Evolutionary conservation across 2,797 vertebrate species (phyloP).

Genomic region (Dallia pectoralis): DNA sequence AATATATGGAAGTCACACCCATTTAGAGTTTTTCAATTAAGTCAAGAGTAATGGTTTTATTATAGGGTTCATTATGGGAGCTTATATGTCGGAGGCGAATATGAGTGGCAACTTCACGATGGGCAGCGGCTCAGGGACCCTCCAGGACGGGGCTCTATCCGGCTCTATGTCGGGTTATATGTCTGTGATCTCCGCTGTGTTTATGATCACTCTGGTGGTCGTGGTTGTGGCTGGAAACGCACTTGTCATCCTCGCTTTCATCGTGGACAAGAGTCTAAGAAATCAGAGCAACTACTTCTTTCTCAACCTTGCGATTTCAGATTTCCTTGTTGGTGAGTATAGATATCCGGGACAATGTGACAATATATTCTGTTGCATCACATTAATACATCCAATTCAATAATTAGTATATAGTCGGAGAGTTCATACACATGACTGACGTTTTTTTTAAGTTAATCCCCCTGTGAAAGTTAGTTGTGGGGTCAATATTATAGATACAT

Average conservation of each 20-base stretch:
- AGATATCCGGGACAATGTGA: neutral
- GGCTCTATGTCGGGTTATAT: conserved; percentile 72
- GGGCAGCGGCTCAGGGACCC: conserved; percentile 36
- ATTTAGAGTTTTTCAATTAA: neutral
- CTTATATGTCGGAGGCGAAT: conserved; percentile 66
- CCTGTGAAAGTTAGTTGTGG: neutral
- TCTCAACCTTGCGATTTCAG: conserved; percentile 88
- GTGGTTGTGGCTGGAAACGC: conserved; percentile 84
- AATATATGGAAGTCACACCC: conserved; percentile 23
- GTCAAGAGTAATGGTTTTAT: conserved; percentile 8
- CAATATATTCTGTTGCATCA: neutral
- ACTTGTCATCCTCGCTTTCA: conserved; percentile 87
- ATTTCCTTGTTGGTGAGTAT: conserved; percentile 87
- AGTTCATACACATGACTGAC: neutral
- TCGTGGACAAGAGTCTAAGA: conserved; percentile 86
- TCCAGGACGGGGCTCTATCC: conserved; percentile 60
- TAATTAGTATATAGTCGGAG: conserved; percentile 3
- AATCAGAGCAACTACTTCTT: conserved; percentile 89
- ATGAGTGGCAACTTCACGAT: conserved; percentile 70
- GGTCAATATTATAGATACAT: neutral
- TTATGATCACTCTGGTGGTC: conserved; percentile 81
- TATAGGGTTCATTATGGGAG: conserved; percentile 63
- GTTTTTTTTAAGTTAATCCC: neutral
- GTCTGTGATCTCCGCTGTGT: conserved; percentile 72
- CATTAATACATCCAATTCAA: neutral